Evolutionary conservation across 2,888 invertebrate genomes (phyloP).

Genomic region (Drosophila tripunctata): DNA sequence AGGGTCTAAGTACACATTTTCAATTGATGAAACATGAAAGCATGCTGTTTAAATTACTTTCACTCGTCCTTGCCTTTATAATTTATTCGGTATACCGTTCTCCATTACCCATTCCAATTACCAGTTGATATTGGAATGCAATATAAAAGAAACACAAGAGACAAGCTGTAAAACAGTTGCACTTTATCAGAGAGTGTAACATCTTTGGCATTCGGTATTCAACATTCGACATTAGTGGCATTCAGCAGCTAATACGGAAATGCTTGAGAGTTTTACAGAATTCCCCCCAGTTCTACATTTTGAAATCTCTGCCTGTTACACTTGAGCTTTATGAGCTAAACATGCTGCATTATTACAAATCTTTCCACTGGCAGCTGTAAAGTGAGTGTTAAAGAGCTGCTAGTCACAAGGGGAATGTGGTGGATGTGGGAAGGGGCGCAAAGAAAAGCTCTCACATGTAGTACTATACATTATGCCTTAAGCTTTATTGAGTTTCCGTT

Average conservation of each 20-base stretch:
- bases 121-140: conserved; percentile 47
- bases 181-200: background rate
- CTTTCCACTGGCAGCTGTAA: conserved; percentile 29
- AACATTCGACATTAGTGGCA: background rate
- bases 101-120: background rate
- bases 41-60: background rate
- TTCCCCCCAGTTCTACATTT: background rate
- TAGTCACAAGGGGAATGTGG: conserved; percentile 8
- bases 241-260: conserved; percentile 31
- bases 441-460: conserved; percentile 5
- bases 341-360: conserved; percentile 51
- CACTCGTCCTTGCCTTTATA: background rate
- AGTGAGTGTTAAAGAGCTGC: conserved; percentile 66
- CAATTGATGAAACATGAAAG: background rate
- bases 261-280: conserved; percentile 17
- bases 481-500: conserved; percentile 56
- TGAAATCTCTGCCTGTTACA: conserved; percentile 40
- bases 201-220: conserved; percentile 14
- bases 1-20: background rate
- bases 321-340: conserved; percentile 48
- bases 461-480: conserved; percentile 24
- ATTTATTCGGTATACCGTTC: conserved; percentile 4
- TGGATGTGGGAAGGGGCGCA: background rate
- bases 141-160: conserved; percentile 53
- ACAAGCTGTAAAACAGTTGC: conserved; percentile 34